Conservation (phyloP, 2,113 vertebrate genomes). For the Mixornis gularis region DNA sequence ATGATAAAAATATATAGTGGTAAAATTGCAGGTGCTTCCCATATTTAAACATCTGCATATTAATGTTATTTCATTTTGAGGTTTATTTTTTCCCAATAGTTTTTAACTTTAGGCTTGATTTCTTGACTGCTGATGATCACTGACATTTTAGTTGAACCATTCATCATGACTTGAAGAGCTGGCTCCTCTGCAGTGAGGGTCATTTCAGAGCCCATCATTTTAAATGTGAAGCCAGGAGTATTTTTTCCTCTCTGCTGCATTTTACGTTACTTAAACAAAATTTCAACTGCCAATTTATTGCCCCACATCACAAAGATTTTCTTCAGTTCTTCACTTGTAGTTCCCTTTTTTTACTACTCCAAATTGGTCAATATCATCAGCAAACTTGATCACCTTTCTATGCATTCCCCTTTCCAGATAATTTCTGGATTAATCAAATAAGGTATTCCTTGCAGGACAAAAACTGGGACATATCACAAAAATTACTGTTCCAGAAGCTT, state of each 20-base stretch:
- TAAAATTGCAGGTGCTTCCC: not conserved
- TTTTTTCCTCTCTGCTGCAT: not conserved
- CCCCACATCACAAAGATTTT: not conserved
- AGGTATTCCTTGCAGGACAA: not conserved
- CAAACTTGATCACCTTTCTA: not conserved
- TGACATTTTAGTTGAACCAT: not conserved
- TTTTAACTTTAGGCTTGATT: not conserved
- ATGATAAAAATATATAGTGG: not conserved
- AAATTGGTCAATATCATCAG: not conserved
- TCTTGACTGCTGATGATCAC: not conserved
- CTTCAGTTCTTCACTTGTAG: not conserved
- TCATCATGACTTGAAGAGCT: not conserved
- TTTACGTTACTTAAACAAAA: not conserved
- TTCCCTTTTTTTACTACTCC: not conserved
- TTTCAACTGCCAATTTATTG: not conserved
- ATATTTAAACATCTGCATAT: not conserved
- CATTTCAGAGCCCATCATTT: not conserved
- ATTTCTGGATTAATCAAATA: not conserved
- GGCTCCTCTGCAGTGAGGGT: not conserved
- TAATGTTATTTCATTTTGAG: not conserved
- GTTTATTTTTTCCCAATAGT: not conserved
- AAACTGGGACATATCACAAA: not conserved
- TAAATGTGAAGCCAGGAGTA: not conserved
- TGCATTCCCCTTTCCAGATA: not conserved
- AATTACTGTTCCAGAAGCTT: not conserved